Conservation (phyloP, 2,888 invertebrate genomes). For the Drosophila lacicola region DNA sequence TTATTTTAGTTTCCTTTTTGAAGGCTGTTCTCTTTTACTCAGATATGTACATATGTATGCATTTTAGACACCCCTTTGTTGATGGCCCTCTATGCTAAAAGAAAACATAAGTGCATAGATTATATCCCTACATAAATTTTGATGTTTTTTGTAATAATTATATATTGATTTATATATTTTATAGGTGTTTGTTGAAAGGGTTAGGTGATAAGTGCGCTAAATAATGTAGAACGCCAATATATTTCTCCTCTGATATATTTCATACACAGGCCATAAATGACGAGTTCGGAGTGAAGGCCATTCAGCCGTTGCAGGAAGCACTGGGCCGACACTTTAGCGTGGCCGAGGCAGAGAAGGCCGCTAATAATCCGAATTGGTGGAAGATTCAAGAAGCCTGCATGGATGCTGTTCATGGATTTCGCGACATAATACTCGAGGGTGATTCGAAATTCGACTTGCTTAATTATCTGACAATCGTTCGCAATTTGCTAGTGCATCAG, state of each 20-base stretch:
- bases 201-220: neutral
- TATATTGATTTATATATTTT: too few species aligned
- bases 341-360: conserved; percentile 85
- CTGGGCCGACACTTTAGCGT: conserved; percentile 88
- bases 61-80: too few species aligned
- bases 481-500: conserved; percentile 82
- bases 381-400: conserved; percentile 89
- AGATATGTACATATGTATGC: too few species aligned
- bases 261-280: conserved; percentile 84
- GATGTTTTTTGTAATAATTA: too few species aligned
- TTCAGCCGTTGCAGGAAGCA: conserved; percentile 87
- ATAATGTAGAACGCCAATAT: neutral
- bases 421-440: conserved; percentile 83
- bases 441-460: conserved; percentile 84
- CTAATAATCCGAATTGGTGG: conserved; percentile 87
- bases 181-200: neutral
- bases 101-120: too few species aligned
- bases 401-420: conserved; percentile 87
- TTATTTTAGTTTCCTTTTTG: too few species aligned
- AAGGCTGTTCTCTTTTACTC: too few species aligned
- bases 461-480: conserved; percentile 84
- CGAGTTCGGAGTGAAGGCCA: conserved; percentile 86
- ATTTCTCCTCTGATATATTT: neutral
- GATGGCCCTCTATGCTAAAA: too few species aligned
- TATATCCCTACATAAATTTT: too few species aligned